Base-by-base conservation (phyloP, 1,140 invertebrate genomes). In the Hesperophylax magnus region DNA sequence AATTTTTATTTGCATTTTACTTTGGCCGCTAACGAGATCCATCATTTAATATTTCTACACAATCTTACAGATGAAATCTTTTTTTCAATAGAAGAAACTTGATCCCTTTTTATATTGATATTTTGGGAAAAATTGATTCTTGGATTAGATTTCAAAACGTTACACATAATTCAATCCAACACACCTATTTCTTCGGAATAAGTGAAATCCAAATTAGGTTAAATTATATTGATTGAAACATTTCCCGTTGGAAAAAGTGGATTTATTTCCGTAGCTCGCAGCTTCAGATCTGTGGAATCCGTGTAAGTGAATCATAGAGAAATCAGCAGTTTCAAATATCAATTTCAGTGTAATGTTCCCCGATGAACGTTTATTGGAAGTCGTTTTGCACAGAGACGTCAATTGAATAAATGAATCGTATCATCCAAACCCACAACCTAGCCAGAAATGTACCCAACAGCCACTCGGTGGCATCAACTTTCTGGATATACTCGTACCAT, bases 321-420 rank as follows among this genome's bases (percentile, higher is more conserved):
- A 72, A 72, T 72, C 69, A 72, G 69, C 69, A 72, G n/a, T 72
- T 52, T 72, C 47, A 72, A 72, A 72, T 72, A 72, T 72, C 69
- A 53, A 72, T 72, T 72, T 72, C 8, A 52, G 69, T 52, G 69
- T 72, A 72, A 72, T 52, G 69, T 72, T n/a, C 34, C 69, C 2
- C 34, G 47, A 53, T 72, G 24, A 20, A 72, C 69, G 69, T 53
- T 72, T 72, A 72, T 72, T 72, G 69, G 69, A 72, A 53, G 69
- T 22, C 69, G 47, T 72, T 72, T 53, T 72, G 34, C 34, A 52
- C 34, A 53, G 47, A 53, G 39, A 53, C 34, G 47, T 52, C 69
- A 72, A 72, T 72, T 72, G 69, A 72, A 72, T 72, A 72, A 52
- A 72, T 72, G 69, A 72, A 53, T 67, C 34, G 69, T 20, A 72